phyloP scores from a whole-genome alignment of 1,140 invertebrate species.

The Danaus plexippus region DNA sequence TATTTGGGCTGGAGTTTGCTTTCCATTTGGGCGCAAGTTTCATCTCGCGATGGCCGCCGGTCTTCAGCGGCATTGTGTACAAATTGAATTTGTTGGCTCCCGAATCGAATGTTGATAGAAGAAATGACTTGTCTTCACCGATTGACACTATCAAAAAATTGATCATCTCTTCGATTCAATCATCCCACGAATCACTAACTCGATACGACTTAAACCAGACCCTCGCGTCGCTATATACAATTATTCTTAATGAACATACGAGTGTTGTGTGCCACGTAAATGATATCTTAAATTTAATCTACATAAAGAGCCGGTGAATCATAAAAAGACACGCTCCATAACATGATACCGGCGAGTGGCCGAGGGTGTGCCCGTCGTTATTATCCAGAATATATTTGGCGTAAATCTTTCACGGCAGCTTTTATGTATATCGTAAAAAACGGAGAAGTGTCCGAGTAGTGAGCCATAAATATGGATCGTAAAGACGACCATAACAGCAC shows the following conservation, averaged over 20 bases:
- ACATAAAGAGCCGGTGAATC: constrained; percentile 17
- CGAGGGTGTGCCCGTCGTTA: constrained; percentile 44
- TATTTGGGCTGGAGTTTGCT: constrained; percentile 62
- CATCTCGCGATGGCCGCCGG: constrained; percentile 12
- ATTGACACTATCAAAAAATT: constrained; percentile 67
- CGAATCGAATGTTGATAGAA: constrained; percentile 56
- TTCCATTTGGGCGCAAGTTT: constrained; percentile 35
- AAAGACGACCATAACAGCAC: constrained; percentile 29
- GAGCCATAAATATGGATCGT: constrained; percentile 62
- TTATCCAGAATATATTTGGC: constrained; percentile 65
- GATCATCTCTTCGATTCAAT: constrained; percentile 30
- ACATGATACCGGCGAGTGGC: constrained; percentile 15
- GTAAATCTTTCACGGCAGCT: constrained; percentile 65
- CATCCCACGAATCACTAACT: background rate
- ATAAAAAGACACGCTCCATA: too few species aligned
- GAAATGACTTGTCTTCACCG: constrained; percentile 53
- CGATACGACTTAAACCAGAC: background rate
- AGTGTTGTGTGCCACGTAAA: background rate
- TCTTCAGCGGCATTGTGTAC: constrained; percentile 43
- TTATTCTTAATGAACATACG: background rate
- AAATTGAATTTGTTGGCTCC: constrained; percentile 59
- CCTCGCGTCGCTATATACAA: too few species aligned
- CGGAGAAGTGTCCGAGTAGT: constrained; percentile 50
- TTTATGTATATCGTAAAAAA: constrained; percentile 70
- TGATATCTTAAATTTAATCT: constrained; percentile 16